Base-by-base conservation (phyloP, 2,888 invertebrate species). In the Imbricaverruca yamaguchii region DNA sequence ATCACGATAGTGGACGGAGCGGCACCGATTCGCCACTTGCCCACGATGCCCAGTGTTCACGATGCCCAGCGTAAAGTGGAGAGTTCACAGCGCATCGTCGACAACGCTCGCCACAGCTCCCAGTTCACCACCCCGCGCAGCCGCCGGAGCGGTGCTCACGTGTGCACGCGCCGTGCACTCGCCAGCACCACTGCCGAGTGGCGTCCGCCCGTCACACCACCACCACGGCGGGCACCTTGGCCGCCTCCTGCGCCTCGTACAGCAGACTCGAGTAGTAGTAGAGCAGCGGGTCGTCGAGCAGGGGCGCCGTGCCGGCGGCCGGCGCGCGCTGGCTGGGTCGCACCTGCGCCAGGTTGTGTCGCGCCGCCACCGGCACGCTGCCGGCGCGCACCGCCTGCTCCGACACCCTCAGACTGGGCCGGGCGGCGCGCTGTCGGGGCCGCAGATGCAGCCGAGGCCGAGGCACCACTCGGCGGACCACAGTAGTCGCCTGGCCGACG, bases 251-350 rank as follows among this genome's bases (percentile, higher is more conserved):
- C 6, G 69, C 25, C 15, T 25, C 53, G 10, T 74, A 53, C 15
- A 74, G 74, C 18, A 74, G 53, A 18, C 21, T 10, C 6, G 74
- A 74, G 53, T 74, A 74, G 18, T 74, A 39, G 53, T 53, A 74
- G 39, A 74, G 74, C 74, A 74, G 39, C 15, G 74, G 74, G 74
- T 74, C 74, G 18, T 74, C 74, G 53, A 74, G 74, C 2, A 74
- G 8, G 13, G 74, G 74, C 53, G 53, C 74, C 25, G 53, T 2
- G 18, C 18, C 18, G 8, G 13, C 53, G 39, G 6, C 53, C 8
- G 39, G 15, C 18, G 15, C 18, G 8, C 53, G 39, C 74, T 74
- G 74, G 4, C 1, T 1, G 8, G 74, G 74, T 8, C 74, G 15
- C 53, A 74, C 74, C 74, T 74, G 74, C 18, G 74, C 74, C 53